Conservation (phyloP, 2,113 vertebrate species). For the Egretta garzetta region DNA sequence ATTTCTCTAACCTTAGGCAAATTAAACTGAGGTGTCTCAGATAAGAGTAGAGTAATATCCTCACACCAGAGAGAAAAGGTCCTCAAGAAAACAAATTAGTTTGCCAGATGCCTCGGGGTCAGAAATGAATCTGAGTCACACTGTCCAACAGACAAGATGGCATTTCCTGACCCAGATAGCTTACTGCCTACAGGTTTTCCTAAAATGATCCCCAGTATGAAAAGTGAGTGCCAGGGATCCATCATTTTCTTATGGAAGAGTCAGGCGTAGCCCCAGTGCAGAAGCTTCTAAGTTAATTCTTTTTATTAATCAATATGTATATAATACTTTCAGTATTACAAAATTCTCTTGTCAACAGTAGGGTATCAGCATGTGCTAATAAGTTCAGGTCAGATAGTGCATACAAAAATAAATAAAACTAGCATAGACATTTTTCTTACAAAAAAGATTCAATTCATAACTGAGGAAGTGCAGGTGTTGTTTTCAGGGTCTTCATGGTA, state of each 20-base stretch:
- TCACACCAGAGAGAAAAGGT: not conserved
- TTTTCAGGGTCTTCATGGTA: not conserved
- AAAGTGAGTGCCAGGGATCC: not conserved
- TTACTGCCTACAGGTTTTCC: not conserved
- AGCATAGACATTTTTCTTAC: not conserved
- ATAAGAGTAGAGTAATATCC: not conserved
- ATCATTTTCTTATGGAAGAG: not conserved
- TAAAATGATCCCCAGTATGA: not conserved
- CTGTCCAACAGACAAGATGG: not conserved
- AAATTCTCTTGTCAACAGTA: not conserved
- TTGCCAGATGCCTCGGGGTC: not conserved
- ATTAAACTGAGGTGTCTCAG: not conserved
- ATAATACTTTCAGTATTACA: not conserved
- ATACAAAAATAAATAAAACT: not conserved
- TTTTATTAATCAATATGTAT: not conserved
- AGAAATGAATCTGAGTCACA: not conserved
- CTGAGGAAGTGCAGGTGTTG: not conserved
- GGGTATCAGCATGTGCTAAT: not conserved
- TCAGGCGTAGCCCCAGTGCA: not conserved
- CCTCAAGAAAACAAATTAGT: not conserved
- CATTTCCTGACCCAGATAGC: not conserved
- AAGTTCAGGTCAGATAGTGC: not conserved
- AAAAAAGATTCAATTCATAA: not conserved
- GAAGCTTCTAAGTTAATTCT: not conserved
- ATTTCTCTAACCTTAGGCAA: not conserved